phyloP scores from a whole-genome alignment of 2,888 invertebrate genomes.

The Catocala fraxini region DNA sequence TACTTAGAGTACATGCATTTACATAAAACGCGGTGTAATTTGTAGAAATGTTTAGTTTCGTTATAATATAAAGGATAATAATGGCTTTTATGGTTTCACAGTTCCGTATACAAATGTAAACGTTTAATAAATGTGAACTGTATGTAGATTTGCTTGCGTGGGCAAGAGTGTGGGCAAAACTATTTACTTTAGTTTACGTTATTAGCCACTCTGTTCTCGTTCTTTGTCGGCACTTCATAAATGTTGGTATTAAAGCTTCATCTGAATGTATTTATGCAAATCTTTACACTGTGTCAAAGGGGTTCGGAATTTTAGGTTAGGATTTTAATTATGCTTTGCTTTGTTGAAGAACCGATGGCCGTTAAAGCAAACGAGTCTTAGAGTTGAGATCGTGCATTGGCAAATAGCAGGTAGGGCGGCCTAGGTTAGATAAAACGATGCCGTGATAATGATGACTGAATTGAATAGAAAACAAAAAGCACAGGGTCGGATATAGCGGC shows the following conservation, averaged over 20 bases:
- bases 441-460: too few relatives aligned
- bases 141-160: constrained; percentile 12
- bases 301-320: too few relatives aligned
- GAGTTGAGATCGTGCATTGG: too few relatives aligned
- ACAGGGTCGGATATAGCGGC: too few relatives aligned
- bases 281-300: too few relatives aligned
- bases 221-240: constrained; percentile 6
- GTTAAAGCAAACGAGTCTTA: too few relatives aligned
- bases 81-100: constrained; percentile 28
- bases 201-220: not conserved
- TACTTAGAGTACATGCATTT: constrained; percentile 73
- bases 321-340: too few relatives aligned
- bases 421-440: too few relatives aligned
- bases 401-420: too few relatives aligned
- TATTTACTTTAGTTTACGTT: constrained; percentile 10
- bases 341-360: too few relatives aligned
- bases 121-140: constrained; percentile 9
- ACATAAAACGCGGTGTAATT: constrained; percentile 73
- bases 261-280: not conserved
- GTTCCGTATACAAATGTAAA: constrained; percentile 22
- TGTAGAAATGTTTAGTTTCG: constrained; percentile 62
- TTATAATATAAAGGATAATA: constrained; percentile 43
- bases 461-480: too few relatives aligned
- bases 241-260: not conserved
- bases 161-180: constrained; percentile 4